Evolutionary conservation across 2,797 vertebrate species (phyloP).

Genomic region (Pyrocephalus nanus): DNA sequence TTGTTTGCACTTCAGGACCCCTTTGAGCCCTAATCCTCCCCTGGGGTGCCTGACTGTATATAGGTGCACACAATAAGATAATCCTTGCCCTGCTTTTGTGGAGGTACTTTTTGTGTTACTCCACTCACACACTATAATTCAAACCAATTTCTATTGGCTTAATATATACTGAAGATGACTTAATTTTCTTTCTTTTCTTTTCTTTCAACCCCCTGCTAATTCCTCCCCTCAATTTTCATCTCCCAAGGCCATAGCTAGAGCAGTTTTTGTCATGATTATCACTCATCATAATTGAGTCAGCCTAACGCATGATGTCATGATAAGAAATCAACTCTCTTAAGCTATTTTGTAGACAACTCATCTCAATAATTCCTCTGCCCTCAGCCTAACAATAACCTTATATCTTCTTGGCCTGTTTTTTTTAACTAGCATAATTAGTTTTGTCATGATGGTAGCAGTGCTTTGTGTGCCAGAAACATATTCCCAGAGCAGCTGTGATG

Average conservation of each 20-base stretch:
- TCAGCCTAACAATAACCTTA: background rate
- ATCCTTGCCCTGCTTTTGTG: background rate
- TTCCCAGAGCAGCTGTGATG: constrained; percentile 31
- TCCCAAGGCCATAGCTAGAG: background rate
- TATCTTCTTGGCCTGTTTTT: background rate
- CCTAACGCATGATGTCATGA: background rate
- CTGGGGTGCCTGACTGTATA: background rate
- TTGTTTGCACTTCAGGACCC: background rate
- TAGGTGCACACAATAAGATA: background rate
- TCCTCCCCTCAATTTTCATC: background rate
- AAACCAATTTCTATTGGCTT: background rate
- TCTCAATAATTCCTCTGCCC: background rate
- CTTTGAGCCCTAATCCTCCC: background rate
- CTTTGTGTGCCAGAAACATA: constrained; percentile 27
- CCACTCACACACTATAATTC: background rate
- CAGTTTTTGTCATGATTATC: constrained; percentile 13
- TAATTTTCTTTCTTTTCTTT: background rate
- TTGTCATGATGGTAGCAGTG: constrained; percentile 42
- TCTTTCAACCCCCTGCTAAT: background rate
- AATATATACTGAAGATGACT: background rate
- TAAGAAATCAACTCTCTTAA: background rate
- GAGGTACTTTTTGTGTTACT: background rate
- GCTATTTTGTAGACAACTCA: constrained; percentile 14
- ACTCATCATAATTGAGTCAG: background rate
- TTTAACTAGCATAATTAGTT: background rate